Percentiles rank a stretch among this genome's conserved stretches.
These are phyloP conservation scores for Drosophila emarginata DNA, from an alignment of 2,888 invertebrate genomes.

Conservation along the genomic window DNA sequence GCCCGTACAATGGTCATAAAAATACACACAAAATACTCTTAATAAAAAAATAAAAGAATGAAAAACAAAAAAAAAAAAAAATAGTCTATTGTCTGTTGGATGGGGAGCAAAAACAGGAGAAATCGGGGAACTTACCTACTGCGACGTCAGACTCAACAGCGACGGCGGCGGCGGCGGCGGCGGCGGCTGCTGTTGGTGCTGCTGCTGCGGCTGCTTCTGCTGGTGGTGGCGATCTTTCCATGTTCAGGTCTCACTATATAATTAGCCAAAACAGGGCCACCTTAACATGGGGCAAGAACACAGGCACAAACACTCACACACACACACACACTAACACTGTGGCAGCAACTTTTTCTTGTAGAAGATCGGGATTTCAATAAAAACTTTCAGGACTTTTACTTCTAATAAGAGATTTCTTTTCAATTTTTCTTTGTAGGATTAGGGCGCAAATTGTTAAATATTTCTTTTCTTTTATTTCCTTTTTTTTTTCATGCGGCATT, in stretches of 20 bases:
- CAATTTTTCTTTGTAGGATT: constrained; percentile 26
- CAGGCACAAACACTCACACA: constrained; percentile 22
- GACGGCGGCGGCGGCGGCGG: constrained; percentile 22
- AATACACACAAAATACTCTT: constrained; percentile 56
- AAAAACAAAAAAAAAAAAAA: too few species aligned
- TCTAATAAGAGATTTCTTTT: neutral
- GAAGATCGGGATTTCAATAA: constrained; percentile 4
- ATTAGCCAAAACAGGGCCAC: constrained; percentile 70
- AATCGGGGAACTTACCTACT: constrained; percentile 53
- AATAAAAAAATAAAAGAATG: too few species aligned
- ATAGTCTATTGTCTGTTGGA: constrained; percentile 51
- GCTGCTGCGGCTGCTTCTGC: constrained; percentile 40
- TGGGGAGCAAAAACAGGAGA: constrained; percentile 28
- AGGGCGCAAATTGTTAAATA: constrained; percentile 42
- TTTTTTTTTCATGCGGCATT: constrained; percentile 45
- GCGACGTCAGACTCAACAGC: constrained; percentile 35
- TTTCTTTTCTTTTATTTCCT: constrained; percentile 1
- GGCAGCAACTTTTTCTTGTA: constrained; percentile 1
- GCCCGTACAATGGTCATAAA: constrained; percentile 49
- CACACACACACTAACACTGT: neutral
- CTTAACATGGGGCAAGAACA: constrained; percentile 47
- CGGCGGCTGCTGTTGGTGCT: constrained; percentile 38
- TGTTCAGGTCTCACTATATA: constrained; percentile 67
- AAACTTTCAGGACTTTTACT: constrained; percentile 17
- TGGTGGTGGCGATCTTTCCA: constrained; percentile 59